These are phyloP conservation scores for Pseudoips prasinana DNA, from an alignment of 2,888 invertebrate species.

Conservation along the genomic window DNA sequence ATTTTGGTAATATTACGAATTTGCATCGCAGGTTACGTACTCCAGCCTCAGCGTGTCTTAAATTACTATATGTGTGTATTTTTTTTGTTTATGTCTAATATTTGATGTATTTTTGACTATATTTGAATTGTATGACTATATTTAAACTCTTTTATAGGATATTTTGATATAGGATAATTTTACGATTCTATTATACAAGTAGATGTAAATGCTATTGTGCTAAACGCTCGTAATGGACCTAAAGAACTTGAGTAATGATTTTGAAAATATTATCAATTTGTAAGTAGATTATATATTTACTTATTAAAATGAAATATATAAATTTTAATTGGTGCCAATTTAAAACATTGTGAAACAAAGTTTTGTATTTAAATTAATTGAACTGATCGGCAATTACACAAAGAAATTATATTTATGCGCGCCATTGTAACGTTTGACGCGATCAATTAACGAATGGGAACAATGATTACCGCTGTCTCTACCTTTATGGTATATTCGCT, in stretches of 20 bases:
- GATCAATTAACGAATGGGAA: slow-evolving; percentile 64
- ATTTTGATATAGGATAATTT: slow-evolving; percentile 14
- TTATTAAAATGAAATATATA: slow-evolving; percentile 32
- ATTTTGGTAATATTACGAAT: background rate
- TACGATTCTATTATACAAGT: slow-evolving; percentile 11
- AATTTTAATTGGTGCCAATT: slow-evolving; percentile 63
- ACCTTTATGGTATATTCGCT: slow-evolving; percentile 17
- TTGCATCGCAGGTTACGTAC: slow-evolving; percentile 9
- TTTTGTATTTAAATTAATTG: slow-evolving; percentile 23
- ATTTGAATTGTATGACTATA: slow-evolving; percentile 38
- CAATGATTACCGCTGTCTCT: slow-evolving; percentile 52
- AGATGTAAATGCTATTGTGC: slow-evolving; percentile 16
- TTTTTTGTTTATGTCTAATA: slow-evolving; percentile 24
- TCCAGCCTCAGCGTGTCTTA: slow-evolving; percentile 14
- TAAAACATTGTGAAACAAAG: slow-evolving; percentile 19
- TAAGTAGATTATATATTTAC: slow-evolving; percentile 13
- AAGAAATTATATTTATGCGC: slow-evolving; percentile 31
- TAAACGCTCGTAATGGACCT: slow-evolving; percentile 16
- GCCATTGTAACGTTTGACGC: slow-evolving; percentile 31
- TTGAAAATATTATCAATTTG: slow-evolving; percentile 19
- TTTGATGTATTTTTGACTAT: slow-evolving; percentile 34
- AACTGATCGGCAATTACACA: slow-evolving; percentile 37
- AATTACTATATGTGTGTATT: slow-evolving; percentile 21
- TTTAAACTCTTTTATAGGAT: slow-evolving; percentile 31
- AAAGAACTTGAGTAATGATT: slow-evolving; percentile 17